A percentile compares a stretch with the other conserved stretches of the same genome.
Conservation (phyloP, 2,888 invertebrate genomes). For the Tipula helvola region DNA sequence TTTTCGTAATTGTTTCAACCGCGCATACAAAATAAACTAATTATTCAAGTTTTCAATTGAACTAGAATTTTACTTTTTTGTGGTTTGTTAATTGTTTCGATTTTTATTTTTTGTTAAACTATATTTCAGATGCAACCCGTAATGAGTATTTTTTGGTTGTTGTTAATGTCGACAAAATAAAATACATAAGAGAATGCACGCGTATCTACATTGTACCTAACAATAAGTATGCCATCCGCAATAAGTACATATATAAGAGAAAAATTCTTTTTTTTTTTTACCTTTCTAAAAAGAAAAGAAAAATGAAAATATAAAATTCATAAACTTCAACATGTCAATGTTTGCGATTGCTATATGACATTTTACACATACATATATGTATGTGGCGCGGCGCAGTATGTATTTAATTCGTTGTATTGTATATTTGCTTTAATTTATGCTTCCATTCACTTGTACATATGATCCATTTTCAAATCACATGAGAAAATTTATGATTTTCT, state of each 20-base stretch:
- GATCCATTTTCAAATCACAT: background rate
- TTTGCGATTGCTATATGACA: background rate
- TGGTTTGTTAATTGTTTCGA: background rate
- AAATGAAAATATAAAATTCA: background rate
- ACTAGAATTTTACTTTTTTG: background rate
- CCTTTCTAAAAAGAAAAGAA: background rate
- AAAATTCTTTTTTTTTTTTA: background rate
- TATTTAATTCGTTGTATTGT: background rate
- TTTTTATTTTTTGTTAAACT: background rate
- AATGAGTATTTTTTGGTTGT: background rate
- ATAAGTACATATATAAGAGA: background rate
- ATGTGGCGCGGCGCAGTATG: background rate
- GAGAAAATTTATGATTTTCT: background rate
- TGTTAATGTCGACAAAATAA: background rate
- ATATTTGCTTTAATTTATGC: background rate
- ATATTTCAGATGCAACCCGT: background rate
- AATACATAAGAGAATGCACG: background rate
- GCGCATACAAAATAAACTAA: background rate
- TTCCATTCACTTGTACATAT: background rate
- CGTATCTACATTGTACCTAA: background rate
- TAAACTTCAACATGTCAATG: background rate
- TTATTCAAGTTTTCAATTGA: conserved; percentile 4
- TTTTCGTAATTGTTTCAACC: background rate
- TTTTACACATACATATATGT: no score
- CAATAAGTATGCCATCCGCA: background rate